Evolutionary conservation across 2,888 invertebrate genomes (phyloP).

Genomic region (Phlogophora meticulosa): DNA sequence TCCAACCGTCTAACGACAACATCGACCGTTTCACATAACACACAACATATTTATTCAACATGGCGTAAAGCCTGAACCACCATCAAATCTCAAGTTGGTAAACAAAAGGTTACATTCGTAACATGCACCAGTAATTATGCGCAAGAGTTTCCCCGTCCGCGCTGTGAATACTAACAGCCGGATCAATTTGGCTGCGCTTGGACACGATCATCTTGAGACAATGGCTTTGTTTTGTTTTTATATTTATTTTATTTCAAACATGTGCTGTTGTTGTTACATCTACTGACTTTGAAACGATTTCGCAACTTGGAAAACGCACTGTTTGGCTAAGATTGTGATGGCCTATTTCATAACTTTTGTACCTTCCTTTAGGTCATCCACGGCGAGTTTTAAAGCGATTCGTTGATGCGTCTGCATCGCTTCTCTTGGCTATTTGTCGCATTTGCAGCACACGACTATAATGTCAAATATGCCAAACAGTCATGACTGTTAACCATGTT

Average conservation of each 20-base stretch:
- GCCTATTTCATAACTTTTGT: too few species aligned
- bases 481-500: too few species aligned
- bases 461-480: too few species aligned
- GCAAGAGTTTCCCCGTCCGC: slow-evolving; percentile 51
- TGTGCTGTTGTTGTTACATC: not conserved
- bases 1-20: not conserved
- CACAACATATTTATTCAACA: slow-evolving; percentile 30
- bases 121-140: slow-evolving; percentile 45
- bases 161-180: slow-evolving; percentile 48
- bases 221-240: slow-evolving; percentile 24
- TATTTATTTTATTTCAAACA: slow-evolving; percentile 3
- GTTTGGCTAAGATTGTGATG: too few species aligned
- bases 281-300: not conserved
- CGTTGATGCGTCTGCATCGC: too few species aligned
- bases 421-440: too few species aligned
- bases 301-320: not conserved
- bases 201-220: slow-evolving; percentile 43
- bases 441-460: too few species aligned
- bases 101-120: slow-evolving; percentile 46
- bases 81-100: slow-evolving; percentile 44
- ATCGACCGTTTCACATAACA: slow-evolving; percentile 11
- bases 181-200: slow-evolving; percentile 43
- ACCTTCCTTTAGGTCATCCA: too few species aligned
- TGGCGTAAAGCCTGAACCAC: slow-evolving; percentile 37
- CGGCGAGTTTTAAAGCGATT: too few species aligned